A percentile compares a stretch with the other conserved stretches of the same genome.
Evolutionary conservation across 2,797 vertebrate genomes (phyloP).

Genomic region (Urosaurus nigricauda): DNA sequence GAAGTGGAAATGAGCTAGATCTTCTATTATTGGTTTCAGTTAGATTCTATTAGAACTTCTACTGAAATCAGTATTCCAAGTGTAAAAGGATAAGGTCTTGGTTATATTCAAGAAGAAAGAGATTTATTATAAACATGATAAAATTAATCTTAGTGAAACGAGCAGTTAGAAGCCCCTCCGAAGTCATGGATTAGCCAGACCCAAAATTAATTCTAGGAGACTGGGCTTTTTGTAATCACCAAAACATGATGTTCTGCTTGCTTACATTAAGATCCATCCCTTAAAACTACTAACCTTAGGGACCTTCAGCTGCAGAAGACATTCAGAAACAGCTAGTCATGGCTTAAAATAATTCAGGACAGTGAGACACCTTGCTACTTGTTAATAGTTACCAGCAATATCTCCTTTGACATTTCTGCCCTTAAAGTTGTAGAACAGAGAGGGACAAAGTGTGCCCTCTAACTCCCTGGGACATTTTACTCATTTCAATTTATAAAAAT

Average conservation of each 20-base stretch:
- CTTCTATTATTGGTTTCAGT: not conserved
- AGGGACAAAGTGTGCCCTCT: no score
- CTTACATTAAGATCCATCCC: not conserved
- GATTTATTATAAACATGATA: not conserved
- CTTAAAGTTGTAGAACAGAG: no score
- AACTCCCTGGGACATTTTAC: no score
- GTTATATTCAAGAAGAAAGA: not conserved
- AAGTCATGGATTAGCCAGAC: not conserved
- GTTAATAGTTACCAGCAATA: not conserved
- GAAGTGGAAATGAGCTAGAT: not conserved
- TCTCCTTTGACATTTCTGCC: no score
- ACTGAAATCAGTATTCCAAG: not conserved
- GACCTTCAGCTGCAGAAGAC: not conserved
- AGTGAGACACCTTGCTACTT: not conserved
- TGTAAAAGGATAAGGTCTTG: not conserved
- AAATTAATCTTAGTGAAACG: not conserved
- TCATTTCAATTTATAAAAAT: no score
- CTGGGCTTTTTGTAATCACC: not conserved
- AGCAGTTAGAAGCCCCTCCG: not conserved
- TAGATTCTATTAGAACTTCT: not conserved
- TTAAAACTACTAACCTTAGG: not conserved
- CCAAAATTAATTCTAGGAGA: not conserved
- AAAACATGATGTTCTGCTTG: not conserved
- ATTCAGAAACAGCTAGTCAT: not conserved
- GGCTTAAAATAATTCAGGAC: no score